Evolutionary conservation across 2,797 vertebrate species (phyloP).

Genomic region (Gobionotothen gibberifrons): DNA sequence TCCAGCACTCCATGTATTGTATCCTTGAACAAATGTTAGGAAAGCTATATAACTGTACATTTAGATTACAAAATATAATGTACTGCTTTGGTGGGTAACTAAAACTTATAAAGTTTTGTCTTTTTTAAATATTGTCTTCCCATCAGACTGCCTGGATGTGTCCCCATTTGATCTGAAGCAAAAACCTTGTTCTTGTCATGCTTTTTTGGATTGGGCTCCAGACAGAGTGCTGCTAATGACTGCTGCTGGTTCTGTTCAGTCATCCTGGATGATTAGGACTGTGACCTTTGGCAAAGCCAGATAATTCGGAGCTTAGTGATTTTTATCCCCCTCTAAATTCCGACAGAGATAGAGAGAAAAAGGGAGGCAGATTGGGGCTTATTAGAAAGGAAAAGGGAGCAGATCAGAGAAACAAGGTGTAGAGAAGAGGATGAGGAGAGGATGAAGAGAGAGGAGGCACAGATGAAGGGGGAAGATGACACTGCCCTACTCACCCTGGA

Average conservation of each 20-base stretch:
- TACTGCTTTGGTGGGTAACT: neutral
- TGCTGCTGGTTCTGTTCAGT: slow-evolving; percentile 64
- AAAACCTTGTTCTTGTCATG: slow-evolving; percentile 60
- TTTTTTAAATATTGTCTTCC: slow-evolving; percentile 3
- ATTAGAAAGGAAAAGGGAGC: slow-evolving; percentile 47
- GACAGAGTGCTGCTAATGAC: slow-evolving; percentile 75
- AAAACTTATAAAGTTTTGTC: neutral
- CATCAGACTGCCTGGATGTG: slow-evolving; percentile 7
- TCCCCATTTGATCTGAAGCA: slow-evolving; percentile 41
- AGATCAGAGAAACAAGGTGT: slow-evolving; percentile 57
- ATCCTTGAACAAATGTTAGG: neutral
- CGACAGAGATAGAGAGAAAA: slow-evolving; percentile 36
- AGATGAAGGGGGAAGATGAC: slow-evolving; percentile 68
- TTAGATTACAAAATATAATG: neutral
- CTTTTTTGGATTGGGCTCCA: slow-evolving; percentile 48
- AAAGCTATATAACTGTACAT: neutral
- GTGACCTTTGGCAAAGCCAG: slow-evolving; percentile 79
- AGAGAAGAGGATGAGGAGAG: slow-evolving; percentile 52
- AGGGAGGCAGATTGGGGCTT: slow-evolving; percentile 25
- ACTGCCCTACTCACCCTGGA: slow-evolving; percentile 71
- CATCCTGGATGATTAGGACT: slow-evolving; percentile 75
- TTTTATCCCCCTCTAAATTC: slow-evolving; percentile 65
- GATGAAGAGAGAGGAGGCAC: slow-evolving; percentile 47
- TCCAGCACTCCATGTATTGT: neutral
- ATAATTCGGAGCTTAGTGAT: slow-evolving; percentile 78